Evolutionary conservation across 2,888 invertebrate species (phyloP).

Genomic region (Liopterus haemorrhoidalis): DNA sequence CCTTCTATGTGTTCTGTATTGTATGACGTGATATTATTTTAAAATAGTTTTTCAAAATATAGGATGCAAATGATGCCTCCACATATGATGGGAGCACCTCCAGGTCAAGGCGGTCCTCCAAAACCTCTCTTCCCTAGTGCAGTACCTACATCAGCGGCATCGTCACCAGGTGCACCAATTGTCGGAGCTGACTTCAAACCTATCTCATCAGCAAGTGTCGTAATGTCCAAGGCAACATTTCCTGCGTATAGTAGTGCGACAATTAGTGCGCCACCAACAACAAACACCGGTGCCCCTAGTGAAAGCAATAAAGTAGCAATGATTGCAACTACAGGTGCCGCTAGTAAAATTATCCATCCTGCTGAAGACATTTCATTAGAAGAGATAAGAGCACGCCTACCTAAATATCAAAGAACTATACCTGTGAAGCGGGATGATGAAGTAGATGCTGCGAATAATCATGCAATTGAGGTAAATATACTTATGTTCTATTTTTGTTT

Average conservation of each 20-base stretch:
- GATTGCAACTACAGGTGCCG: slow-evolving; percentile 73
- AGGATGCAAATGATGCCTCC: slow-evolving; percentile 54
- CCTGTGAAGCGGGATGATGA: slow-evolving; percentile 40
- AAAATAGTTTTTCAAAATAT: too few relatives aligned
- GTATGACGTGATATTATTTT: too few relatives aligned
- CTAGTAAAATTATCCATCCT: slow-evolving; percentile 88
- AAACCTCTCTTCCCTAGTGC: slow-evolving; percentile 81
- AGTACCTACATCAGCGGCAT: slow-evolving; percentile 57
- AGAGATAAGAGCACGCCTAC: slow-evolving; percentile 67
- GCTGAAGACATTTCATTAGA: slow-evolving; percentile 88
- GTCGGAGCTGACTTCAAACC: slow-evolving; percentile 59
- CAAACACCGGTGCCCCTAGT: slow-evolving; percentile 42
- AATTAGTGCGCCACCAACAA: slow-evolving; percentile 68
- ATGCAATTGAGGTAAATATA: slow-evolving; percentile 29
- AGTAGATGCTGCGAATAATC: slow-evolving; percentile 39
- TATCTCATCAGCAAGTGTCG: slow-evolving; percentile 43
- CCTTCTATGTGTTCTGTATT: too few relatives aligned
- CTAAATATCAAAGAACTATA: slow-evolving; percentile 57
- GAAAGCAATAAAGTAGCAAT: slow-evolving; percentile 46
- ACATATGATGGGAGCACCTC: slow-evolving; percentile 51
- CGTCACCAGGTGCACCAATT: slow-evolving; percentile 45
- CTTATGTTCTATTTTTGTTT: neutral
- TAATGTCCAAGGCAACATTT: slow-evolving; percentile 64
- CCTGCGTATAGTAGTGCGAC: slow-evolving; percentile 76
- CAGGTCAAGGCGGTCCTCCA: slow-evolving; percentile 50